Conservation (phyloP, 2,113 vertebrate genomes). For the Rhynchomys soricoides region DNA sequence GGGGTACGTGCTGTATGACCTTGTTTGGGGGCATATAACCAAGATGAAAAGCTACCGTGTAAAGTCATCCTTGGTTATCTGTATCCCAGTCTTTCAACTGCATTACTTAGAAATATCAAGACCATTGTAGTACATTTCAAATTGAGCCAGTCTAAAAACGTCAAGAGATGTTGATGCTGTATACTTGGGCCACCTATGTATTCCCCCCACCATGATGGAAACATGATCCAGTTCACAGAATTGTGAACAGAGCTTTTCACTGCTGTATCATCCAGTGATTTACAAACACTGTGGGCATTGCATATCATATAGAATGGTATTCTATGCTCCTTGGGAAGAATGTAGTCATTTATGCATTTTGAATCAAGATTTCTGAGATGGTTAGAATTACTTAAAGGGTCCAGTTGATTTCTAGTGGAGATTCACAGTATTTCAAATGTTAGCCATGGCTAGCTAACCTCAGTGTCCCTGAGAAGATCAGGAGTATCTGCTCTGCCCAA, state of each 20-base stretch:
- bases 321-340: no score
- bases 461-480: neutral
- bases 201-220: neutral
- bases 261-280: neutral
- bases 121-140: neutral
- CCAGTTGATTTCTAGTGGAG: neutral
- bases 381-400: neutral
- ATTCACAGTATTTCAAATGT: neutral
- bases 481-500: neutral
- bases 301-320: fast-evolving
- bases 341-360: neutral
- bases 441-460: neutral
- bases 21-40: neutral
- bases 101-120: neutral
- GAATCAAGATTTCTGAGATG: neutral
- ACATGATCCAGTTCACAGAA: neutral
- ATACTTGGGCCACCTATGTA: neutral
- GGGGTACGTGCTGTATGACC: neutral
- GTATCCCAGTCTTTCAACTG: fast-evolving
- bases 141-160: neutral
- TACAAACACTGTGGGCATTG: neutral
- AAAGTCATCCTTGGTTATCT: neutral
- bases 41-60: neutral
- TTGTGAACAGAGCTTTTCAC: neutral
- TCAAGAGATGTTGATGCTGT: neutral